Evolutionary conservation across 1,140 invertebrate species (phyloP), one percentile per base, ranked within the genome.

Genomic region (Drosophila ohnishii): DNA sequence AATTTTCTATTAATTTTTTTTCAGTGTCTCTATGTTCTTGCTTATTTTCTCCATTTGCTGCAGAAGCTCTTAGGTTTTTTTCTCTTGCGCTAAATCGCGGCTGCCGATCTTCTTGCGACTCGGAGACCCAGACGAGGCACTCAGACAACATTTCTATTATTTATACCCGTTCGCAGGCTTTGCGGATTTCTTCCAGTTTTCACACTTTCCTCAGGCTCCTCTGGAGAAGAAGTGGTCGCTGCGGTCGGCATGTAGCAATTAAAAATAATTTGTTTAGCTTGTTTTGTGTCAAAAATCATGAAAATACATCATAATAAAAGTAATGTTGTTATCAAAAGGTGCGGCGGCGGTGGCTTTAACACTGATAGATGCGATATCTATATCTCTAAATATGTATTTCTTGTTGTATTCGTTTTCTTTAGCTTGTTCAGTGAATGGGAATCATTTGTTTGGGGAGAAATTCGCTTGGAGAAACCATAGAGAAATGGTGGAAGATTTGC

Each of bases 221-320:
- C 14, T 2, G 44, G 45, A 62, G 45, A 25, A 32, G 65, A 58
- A 16, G 25, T 53, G 42, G 58, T 37, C 53, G 62, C 47, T 47
- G 59, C 50, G 56, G 25, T 56, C 32, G 51, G 63, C 73, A 60
- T 87, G 82, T 87, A 83, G 75, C 83, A 87, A 87, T 87, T 87
- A 87, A 87, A 87, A 88, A 79, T 86, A 86, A 86, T 83, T 86
- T 88, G 83, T 83, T 87, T 83, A 55, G 53, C 84, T 79, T 86
- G 83, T 86, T 83, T 83, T 74, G 39, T 80, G 83, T 86, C 83
- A 87, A 79, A 87, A 87, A 78, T 71, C 64, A 66, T 74, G 76
- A 77, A 87, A 83, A 88, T 83, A 79, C 84, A 86, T 87, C 62
- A 77, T 69, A 69, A 80, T 71, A 65, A 76, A 79, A 79, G 78